Base-by-base conservation (phyloP, 2,888 invertebrate species). In the Eupsilia transversa region DNA sequence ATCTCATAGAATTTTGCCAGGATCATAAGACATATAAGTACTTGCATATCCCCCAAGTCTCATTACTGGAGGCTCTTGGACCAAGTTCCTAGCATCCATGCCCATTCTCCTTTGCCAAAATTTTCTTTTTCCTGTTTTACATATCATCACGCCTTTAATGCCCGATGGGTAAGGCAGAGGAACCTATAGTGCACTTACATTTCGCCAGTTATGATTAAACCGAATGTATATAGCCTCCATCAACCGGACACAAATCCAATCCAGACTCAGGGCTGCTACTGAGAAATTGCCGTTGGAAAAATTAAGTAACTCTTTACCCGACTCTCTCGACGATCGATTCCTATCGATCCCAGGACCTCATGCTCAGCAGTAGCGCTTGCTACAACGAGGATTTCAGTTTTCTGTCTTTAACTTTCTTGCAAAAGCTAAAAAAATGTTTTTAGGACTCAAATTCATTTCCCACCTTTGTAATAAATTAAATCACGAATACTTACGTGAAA, bases 401-500 rank as follows among this genome's bases (percentile, higher is more conserved):
- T 54, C 5, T 27, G 27, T 12, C 17, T 35, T 6, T n/a, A n/a
- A n/a, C n/a, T 54, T 33, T 14, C 43, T 7, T 14, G 4, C 38
- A 60, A 38, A 43, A 41, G 6, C 12, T 7, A 33, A 23, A 72
- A 72, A 0, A 27, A 20, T 6, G 27, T 30, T 41, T 76, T 52
- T 35, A 41, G 23, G 10, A n/a, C 1, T 38, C 20, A 33, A 27
- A 41, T 41, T 46, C 10, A 46, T 67, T 63, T 27, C 12, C 35
- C 12, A 60, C 35, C 23, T 56, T 33, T 30, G 30, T 64, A 64
- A 38, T 82, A 82, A 71, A 79, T 79, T 68, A 83, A 75, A 72
- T 80, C 43, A 74, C 12, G 54, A 78, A 33, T 59, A 60, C 41
- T 69, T 33, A 68, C 64, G 33, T 72, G 65, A 82, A 79, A 84